phyloP scores from a whole-genome alignment of 2,113 vertebrate genomes.

The Vicugna pacos region DNA sequence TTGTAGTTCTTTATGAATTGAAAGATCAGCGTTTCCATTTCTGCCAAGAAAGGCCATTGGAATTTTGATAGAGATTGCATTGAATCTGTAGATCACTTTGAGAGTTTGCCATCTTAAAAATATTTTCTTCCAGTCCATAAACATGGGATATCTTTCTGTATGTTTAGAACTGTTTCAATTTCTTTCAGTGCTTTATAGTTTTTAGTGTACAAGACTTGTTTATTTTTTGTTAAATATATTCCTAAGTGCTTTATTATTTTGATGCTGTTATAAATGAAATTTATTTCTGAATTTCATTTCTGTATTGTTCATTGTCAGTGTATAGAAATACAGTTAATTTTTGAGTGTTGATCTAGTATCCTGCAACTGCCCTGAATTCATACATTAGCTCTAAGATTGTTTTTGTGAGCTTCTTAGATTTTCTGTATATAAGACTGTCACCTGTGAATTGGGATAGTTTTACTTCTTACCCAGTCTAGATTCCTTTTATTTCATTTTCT shows the following conservation, averaged over 20 bases:
- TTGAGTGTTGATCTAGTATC: background rate
- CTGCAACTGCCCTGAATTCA: background rate
- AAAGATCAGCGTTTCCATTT: background rate
- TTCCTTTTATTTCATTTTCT: constrained; percentile 2
- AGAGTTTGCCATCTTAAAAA: background rate
- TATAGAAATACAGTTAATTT: background rate
- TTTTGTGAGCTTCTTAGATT: background rate
- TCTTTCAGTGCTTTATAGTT: background rate
- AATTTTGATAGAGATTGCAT: constrained; percentile 22
- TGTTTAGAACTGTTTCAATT: background rate
- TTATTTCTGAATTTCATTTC: background rate
- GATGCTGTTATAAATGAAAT: background rate
- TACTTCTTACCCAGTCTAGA: background rate
- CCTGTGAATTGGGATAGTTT: background rate
- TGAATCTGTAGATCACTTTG: constrained; percentile 6
- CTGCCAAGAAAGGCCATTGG: background rate
- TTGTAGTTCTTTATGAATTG: background rate
- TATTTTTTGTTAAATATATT: constrained; percentile 22
- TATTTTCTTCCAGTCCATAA: background rate
- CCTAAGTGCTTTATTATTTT: background rate
- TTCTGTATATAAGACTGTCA: background rate
- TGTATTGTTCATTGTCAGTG: background rate
- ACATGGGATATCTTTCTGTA: background rate
- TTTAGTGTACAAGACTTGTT: background rate
- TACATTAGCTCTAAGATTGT: background rate